Percentiles rank a stretch among this genome's conserved stretches.
These are phyloP conservation scores for Tenebrio molitor DNA, from an alignment of 1,140 invertebrate genomes.

Conservation along the genomic window DNA sequence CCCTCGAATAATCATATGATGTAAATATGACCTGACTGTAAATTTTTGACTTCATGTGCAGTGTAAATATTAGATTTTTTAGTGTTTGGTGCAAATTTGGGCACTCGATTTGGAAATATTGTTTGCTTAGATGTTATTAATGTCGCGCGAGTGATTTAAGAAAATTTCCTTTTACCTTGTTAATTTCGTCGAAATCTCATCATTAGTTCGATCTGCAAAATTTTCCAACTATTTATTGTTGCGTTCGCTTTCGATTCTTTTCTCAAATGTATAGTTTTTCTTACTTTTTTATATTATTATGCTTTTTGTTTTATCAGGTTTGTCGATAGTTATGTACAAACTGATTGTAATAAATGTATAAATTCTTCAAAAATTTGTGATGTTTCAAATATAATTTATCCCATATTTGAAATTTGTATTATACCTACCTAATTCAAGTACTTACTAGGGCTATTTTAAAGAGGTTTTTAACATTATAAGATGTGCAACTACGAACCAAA, in stretches of 20 bases:
- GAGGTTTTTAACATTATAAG: constrained; percentile 50
- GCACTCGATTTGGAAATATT: constrained; percentile 17
- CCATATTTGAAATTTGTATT: constrained; percentile 49
- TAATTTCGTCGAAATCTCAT: constrained; percentile 22
- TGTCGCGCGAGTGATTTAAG: constrained; percentile 36
- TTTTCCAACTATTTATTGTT: constrained; percentile 23
- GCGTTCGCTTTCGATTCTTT: constrained; percentile 31
- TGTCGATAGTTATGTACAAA: constrained; percentile 39
- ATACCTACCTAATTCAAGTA: constrained; percentile 43
- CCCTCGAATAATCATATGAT: constrained; percentile 54
- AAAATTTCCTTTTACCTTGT: too few relatives aligned
- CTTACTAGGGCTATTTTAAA: constrained; percentile 47
- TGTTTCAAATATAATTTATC: constrained; percentile 54
- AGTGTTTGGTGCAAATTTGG: constrained; percentile 36
- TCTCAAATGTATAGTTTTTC: constrained; percentile 9
- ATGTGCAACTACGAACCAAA: constrained; percentile 57
- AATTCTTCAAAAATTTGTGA: constrained; percentile 50
- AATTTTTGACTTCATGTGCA: constrained; percentile 42
- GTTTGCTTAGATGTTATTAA: constrained; percentile 42
- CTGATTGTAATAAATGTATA: constrained; percentile 49
- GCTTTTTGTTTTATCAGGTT: constrained; percentile 26
- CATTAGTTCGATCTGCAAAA: constrained; percentile 32
- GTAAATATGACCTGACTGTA: not conserved
- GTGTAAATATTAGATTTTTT: constrained; percentile 48
- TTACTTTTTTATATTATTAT: constrained; percentile 37